Evolutionary conservation across 2,797 vertebrate genomes (phyloP), one percentile per base, ranked within the genome.

Genomic region (Poecilia wingei): DNA sequence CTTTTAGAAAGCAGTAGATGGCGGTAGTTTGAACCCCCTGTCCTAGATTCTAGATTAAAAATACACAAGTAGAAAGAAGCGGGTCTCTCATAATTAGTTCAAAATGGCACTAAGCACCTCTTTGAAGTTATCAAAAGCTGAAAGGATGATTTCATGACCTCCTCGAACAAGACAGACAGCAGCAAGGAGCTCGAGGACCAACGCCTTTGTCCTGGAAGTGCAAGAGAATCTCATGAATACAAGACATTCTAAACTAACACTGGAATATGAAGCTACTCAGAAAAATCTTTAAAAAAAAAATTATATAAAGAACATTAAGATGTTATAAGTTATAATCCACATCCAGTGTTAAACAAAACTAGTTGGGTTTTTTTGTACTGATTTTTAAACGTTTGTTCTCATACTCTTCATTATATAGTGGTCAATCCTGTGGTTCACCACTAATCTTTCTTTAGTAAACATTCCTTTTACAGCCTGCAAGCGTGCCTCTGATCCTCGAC

Each of bases 61-160:
- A 45, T 46, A 8, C 41, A 46, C n/a, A 46, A 8, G 13, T 46
- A 6, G 13, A 68, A 41, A n/a, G 25, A 31, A 71, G 43, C 13
- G 28, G 41, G 5, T n/a, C 20, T 25, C n/a, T 25, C 6, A 69
- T 10, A 25, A 43, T 46, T 73, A 3, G 80, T 83, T 49, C 39
- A 61, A 76, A 1, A 41, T 75, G 47, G 79, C 81, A 83, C 53
- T 33, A 57, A 72, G 78, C 93, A 99, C 98, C 98, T 98, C 97
- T 96, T 99, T 99, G 95, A 99, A 99, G 96, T 99, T 98, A 95
- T 99, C 98, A 64, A 99, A 99, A 3, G 98, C 98, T 0, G 98
- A 97, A 0, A 99, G 97, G 94, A 99, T 99, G 93, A 99, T 99
- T 94, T 99, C 98, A 0, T 99, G 98, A 75, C 98, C 98, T 1